A percentile compares a stretch with the other conserved stretches of the same genome.
phyloP scores from a whole-genome alignment of 2,797 vertebrate species.

The Mycteria americana region DNA sequence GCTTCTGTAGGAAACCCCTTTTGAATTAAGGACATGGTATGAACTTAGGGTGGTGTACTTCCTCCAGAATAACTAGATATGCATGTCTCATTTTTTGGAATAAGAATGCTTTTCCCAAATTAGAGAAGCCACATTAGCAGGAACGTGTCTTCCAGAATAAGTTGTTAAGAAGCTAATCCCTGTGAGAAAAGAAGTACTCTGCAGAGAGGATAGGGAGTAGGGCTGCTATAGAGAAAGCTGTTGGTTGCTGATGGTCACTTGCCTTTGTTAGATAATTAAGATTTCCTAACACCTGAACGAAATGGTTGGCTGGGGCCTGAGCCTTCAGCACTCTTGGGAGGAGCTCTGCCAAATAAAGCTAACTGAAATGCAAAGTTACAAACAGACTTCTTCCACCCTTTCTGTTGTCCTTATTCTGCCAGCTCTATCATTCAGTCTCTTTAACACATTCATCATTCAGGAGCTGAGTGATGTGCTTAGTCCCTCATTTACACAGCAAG shows the following conservation, averaged over 20 bases:
- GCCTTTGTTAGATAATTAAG: neutral
- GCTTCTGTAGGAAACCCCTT: neutral
- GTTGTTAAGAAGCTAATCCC: neutral
- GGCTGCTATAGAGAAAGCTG: neutral
- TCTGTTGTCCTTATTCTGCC: neutral
- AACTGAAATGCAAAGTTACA: neutral
- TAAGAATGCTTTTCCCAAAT: neutral
- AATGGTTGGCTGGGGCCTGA: neutral
- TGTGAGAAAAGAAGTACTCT: neutral
- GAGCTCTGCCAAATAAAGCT: neutral
- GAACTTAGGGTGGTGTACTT: neutral
- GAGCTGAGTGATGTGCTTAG: neutral
- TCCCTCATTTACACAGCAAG: neutral
- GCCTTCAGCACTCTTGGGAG: neutral
- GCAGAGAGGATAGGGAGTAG: neutral
- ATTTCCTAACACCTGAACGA: neutral
- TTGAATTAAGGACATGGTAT: neutral
- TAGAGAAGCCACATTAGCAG: neutral
- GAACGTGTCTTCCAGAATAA: neutral
- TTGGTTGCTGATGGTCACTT: neutral
- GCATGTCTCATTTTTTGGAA: neutral
- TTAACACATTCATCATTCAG: neutral
- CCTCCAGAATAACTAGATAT: neutral
- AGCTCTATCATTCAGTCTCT: neutral
- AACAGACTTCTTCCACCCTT: neutral